Evolutionary conservation across 2,888 invertebrate species (phyloP).

Genomic region (Dryocosmus kuriphilus): DNA sequence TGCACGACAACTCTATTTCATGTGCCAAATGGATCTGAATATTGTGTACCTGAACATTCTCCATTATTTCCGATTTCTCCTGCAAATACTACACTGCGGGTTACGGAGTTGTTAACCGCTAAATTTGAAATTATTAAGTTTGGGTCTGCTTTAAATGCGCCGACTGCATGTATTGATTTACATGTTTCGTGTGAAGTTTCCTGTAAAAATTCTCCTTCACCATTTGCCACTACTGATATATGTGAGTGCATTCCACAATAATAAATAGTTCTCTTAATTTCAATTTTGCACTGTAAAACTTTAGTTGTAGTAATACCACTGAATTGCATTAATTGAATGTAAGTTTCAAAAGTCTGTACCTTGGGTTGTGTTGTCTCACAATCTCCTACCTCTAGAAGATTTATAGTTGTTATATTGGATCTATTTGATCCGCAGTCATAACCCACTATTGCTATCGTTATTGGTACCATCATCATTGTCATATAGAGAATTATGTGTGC

Average conservation of each 20-base stretch:
- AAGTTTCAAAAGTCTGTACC: too few relatives aligned
- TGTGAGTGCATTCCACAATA: slow-evolving; percentile 53
- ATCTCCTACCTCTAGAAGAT: too few relatives aligned
- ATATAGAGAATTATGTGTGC: too few relatives aligned
- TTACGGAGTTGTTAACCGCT: neutral
- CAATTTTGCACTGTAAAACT: too few relatives aligned
- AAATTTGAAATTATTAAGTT: neutral
- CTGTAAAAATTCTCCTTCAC: slow-evolving; percentile 45
- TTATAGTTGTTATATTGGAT: too few relatives aligned
- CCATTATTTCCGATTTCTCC: slow-evolving; percentile 36
- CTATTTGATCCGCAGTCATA: too few relatives aligned
- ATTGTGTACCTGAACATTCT: slow-evolving; percentile 43
- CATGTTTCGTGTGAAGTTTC: neutral
- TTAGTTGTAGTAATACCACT: too few relatives aligned
- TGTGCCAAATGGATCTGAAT: slow-evolving; percentile 46
- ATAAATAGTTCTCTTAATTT: too few relatives aligned
- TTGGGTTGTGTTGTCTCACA: too few relatives aligned
- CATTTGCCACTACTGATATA: slow-evolving; percentile 39
- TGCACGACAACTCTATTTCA: slow-evolving; percentile 55
- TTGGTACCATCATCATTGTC: too few relatives aligned
- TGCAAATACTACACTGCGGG: slow-evolving; percentile 21
- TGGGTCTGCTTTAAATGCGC: neutral
- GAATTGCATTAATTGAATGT: too few relatives aligned
- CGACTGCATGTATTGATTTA: neutral
- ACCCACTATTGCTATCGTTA: too few relatives aligned